phyloP scores from a whole-genome alignment of 2,113 vertebrate genomes.

The Mellivora capensis region DNA sequence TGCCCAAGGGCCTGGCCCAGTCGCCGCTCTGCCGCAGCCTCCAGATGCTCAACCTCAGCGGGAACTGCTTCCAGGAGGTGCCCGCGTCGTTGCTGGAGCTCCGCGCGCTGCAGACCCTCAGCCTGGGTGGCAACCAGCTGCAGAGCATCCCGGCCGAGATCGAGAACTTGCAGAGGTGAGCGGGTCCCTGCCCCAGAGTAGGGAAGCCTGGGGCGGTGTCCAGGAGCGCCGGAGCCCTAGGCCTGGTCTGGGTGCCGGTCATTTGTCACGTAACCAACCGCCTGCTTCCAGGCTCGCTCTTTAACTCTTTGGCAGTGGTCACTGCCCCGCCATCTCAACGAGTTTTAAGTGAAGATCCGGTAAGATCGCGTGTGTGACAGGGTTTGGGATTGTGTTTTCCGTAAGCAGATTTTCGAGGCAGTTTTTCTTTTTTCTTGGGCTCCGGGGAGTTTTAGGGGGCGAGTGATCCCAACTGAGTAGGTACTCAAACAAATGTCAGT shows the following conservation, averaged over 20 bases:
- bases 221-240: background rate
- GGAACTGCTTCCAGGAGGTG: slow-evolving; percentile 93
- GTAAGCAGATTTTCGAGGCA: background rate
- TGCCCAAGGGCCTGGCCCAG: slow-evolving; percentile 88
- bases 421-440: background rate
- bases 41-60: slow-evolving; percentile 94
- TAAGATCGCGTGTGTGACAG: background rate
- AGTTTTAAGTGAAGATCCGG: background rate
- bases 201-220: background rate
- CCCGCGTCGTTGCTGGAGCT: slow-evolving; percentile 88
- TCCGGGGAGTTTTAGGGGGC: background rate
- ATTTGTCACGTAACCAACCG: background rate
- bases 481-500: background rate
- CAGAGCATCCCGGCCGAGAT: slow-evolving; percentile 93
- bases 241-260: background rate
- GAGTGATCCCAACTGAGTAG: background rate
- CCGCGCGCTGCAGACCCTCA: slow-evolving; percentile 90
- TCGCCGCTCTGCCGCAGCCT: slow-evolving; percentile 87
- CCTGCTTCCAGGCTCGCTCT: background rate
- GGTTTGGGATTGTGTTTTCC: background rate
- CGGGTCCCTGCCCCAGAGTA: rapidly evolving
- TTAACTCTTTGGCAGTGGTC: background rate
- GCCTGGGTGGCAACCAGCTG: slow-evolving; percentile 95
- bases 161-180: slow-evolving; percentile 91
- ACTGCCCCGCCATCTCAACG: background rate